Conservation (phyloP, 2,888 invertebrate genomes). For the Conops quadrifasciatus region DNA sequence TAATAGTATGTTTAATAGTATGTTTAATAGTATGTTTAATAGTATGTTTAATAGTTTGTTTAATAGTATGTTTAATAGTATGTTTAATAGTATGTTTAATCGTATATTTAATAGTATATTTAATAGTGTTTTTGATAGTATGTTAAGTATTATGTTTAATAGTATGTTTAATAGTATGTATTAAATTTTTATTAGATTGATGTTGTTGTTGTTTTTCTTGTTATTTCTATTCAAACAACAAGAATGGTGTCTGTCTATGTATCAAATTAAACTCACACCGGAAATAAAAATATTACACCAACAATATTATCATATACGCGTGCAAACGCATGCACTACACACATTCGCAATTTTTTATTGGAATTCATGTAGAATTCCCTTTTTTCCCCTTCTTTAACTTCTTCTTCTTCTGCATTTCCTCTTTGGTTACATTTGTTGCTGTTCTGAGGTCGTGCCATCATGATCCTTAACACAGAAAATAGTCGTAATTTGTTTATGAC, state of each 20-base stretch:
- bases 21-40: too few relatives aligned
- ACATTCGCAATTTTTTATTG: too few relatives aligned
- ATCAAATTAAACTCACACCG: constrained; percentile 24
- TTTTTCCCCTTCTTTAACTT: background rate
- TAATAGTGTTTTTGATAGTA: too few relatives aligned
- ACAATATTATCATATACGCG: background rate
- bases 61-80: too few relatives aligned
- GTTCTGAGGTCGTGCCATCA: background rate
- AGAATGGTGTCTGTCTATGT: background rate
- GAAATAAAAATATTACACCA: constrained; percentile 3
- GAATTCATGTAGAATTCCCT: background rate
- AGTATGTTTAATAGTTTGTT: too few relatives aligned
- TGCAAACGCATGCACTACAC: background rate
- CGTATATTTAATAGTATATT: too few relatives aligned
- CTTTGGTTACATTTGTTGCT: background rate
- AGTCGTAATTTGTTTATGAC: constrained; percentile 27
- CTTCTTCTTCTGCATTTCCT: background rate
- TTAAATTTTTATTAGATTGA: background rate
- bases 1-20: too few relatives aligned
- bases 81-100: too few relatives aligned
- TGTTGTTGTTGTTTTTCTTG: constrained; percentile 18
- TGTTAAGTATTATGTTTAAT: too few relatives aligned
- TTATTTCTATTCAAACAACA: too few relatives aligned
- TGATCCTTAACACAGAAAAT: constrained; percentile 23
- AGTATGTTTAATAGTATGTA: too few relatives aligned